phyloP scores from a whole-genome alignment of 2,888 invertebrate species.

The Silvanus unidentatus region DNA sequence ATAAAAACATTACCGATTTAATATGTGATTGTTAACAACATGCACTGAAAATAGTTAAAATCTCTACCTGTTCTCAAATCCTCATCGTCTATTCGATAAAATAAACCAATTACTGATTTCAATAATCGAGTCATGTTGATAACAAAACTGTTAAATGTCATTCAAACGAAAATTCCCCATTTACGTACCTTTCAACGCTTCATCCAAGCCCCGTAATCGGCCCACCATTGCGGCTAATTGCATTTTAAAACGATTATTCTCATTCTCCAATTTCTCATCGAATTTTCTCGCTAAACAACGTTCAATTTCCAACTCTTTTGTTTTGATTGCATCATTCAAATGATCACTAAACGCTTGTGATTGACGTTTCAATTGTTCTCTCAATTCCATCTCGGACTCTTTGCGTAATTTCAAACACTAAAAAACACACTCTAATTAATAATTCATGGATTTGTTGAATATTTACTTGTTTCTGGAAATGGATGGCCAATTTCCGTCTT shows the following conservation, averaged over 20 bases:
- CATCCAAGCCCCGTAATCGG: conserved; percentile 69
- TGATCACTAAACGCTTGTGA: conserved; percentile 82
- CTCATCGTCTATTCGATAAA: not conserved
- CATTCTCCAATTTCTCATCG: conserved; percentile 63
- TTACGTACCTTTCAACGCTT: conserved; percentile 63
- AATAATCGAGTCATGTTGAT: not conserved
- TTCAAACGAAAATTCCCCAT: too few relatives aligned
- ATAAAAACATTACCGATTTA: too few relatives aligned
- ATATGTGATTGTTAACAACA: conserved; percentile 1
- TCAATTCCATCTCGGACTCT: conserved; percentile 65
- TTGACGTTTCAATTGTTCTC: conserved; percentile 75
- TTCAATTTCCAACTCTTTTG: conserved; percentile 50
- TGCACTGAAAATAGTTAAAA: conserved; percentile 1
- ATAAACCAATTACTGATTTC: conserved; percentile 1
- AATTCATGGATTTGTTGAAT: not conserved
- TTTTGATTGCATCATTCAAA: conserved; percentile 61
- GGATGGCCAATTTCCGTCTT: conserved; percentile 57
- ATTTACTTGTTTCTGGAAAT: conserved; percentile 66
- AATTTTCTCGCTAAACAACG: conserved; percentile 52
- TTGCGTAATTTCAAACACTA: conserved; percentile 61
- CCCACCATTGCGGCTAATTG: conserved; percentile 70
- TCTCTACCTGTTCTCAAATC: conserved; percentile 3
- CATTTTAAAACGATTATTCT: conserved; percentile 61
- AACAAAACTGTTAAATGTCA: too few relatives aligned
- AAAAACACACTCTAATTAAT: conserved; percentile 18